A percentile compares a stretch with the other conserved stretches of the same genome.
These are phyloP conservation scores for Troides aeacus DNA, from an alignment of 2,888 invertebrate genomes.

Conservation along the genomic window DNA sequence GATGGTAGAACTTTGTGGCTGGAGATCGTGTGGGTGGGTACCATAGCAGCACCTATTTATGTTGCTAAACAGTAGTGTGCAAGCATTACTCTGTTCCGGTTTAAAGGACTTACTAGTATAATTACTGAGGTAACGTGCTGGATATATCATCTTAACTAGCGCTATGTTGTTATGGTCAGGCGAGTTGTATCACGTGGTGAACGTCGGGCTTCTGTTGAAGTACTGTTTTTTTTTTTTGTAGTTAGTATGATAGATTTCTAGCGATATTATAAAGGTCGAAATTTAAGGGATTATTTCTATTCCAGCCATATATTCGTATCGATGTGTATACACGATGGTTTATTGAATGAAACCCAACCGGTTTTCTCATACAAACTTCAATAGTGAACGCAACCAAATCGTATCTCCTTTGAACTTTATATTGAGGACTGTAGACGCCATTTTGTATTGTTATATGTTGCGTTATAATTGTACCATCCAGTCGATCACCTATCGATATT, in stretches of 20 bases:
- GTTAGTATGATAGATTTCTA: not conserved
- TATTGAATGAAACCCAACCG: slow-evolving; percentile 62
- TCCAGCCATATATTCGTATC: slow-evolving; percentile 33
- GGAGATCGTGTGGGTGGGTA: too few species aligned
- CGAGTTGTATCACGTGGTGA: too few species aligned
- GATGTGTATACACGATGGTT: slow-evolving; percentile 38
- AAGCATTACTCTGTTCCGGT: too few species aligned
- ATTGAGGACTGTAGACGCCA: not conserved
- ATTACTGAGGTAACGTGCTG: too few species aligned
- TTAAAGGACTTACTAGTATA: too few species aligned
- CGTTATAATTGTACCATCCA: slow-evolving; percentile 54
- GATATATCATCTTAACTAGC: too few species aligned
- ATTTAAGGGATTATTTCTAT: slow-evolving; percentile 38
- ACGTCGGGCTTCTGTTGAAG: too few species aligned
- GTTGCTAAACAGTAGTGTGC: too few species aligned
- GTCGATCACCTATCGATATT: slow-evolving; percentile 66
- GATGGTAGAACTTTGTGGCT: too few species aligned
- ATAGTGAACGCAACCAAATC: not conserved
- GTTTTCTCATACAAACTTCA: slow-evolving; percentile 45
- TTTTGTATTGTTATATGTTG: slow-evolving; percentile 3
- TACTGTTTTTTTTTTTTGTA: too few species aligned
- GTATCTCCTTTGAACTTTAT: not conserved
- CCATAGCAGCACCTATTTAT: too few species aligned
- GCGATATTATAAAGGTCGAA: slow-evolving; percentile 30
- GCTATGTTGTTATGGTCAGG: too few species aligned